phyloP scores from a whole-genome alignment of 2,113 vertebrate species.

The Cheilinus undulatus region DNA sequence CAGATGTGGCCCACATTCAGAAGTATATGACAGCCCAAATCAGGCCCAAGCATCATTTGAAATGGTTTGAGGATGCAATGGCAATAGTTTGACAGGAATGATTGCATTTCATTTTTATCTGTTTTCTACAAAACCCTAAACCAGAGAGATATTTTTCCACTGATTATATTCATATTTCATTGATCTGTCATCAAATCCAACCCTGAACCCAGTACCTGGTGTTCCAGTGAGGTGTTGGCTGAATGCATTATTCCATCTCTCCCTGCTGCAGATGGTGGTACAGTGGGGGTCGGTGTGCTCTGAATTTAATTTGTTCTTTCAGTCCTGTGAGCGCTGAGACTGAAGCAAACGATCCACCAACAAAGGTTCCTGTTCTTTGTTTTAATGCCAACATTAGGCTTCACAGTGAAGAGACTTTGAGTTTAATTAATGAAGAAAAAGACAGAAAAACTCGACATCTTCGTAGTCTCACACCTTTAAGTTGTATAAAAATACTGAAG shows the following conservation, averaged over 20 bases:
- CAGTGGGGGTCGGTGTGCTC: slow-evolving; percentile 26
- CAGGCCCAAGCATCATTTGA: not conserved
- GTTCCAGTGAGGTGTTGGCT: not conserved
- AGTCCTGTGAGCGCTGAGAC: slow-evolving; percentile 4
- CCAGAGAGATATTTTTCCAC: not conserved
- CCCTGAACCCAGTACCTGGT: not conserved
- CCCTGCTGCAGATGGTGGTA: slow-evolving; percentile 17
- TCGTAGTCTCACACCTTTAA: slow-evolving; percentile 29
- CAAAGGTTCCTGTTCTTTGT: slow-evolving; percentile 11
- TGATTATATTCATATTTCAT: slow-evolving; percentile 6
- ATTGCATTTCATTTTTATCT: not conserved
- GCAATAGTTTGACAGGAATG: not conserved
- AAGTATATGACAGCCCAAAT: not conserved
- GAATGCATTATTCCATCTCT: slow-evolving; percentile 24
- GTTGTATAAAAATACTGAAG: slow-evolving; percentile 7
- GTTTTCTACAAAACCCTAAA: not conserved
- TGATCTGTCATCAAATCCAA: slow-evolving; percentile 11
- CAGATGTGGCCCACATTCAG: too few species aligned
- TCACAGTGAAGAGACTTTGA: not conserved
- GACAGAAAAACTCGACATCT: slow-evolving; percentile 22
- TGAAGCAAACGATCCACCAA: slow-evolving; percentile 29
- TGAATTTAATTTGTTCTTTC: slow-evolving; percentile 45
- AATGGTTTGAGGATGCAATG: too few species aligned
- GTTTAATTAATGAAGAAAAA: slow-evolving; percentile 35
- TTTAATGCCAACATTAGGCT: slow-evolving; percentile 29